A percentile compares a stretch with the other conserved stretches of the same genome.
phyloP scores from a whole-genome alignment of 2,888 invertebrate species.

The Dryobota labecula region DNA sequence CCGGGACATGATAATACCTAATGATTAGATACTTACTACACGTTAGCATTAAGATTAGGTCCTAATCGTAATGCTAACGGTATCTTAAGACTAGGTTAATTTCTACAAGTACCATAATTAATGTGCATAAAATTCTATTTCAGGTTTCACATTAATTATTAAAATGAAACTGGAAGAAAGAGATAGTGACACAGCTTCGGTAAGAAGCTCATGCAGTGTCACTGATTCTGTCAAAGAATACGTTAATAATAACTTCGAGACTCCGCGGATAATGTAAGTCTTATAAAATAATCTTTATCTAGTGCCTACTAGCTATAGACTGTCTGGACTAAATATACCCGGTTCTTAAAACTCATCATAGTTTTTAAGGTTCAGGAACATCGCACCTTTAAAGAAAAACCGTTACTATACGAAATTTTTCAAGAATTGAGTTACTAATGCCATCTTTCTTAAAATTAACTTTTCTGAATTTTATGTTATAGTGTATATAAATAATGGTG shows the following conservation, averaged over 20 bases:
- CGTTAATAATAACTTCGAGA: conserved; percentile 74
- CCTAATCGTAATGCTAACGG: background rate
- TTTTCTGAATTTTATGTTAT: too few species aligned
- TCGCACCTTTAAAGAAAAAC: too few species aligned
- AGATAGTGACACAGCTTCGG: conserved; percentile 54
- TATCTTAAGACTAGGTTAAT: background rate
- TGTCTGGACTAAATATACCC: background rate
- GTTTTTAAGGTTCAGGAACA: background rate
- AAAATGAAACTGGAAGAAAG: conserved; percentile 78
- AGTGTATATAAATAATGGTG: too few species aligned
- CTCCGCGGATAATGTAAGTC: conserved; percentile 83
- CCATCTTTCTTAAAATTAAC: too few species aligned
- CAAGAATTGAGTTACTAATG: too few species aligned
- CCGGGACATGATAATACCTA: background rate
- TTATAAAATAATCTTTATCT: background rate
- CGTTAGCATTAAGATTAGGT: too few species aligned
- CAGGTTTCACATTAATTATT: conserved; percentile 88
- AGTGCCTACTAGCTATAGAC: background rate
- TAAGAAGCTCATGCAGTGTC: conserved; percentile 26
- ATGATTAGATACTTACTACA: too few species aligned
- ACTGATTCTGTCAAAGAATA: conserved; percentile 75
- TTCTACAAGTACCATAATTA: background rate
- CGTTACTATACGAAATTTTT: too few species aligned
- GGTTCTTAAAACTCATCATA: background rate
- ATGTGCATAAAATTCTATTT: conserved; percentile 1